Base-by-base conservation (phyloP, 2,888 invertebrate genomes). In the Synanthedon andrenaeformis region DNA sequence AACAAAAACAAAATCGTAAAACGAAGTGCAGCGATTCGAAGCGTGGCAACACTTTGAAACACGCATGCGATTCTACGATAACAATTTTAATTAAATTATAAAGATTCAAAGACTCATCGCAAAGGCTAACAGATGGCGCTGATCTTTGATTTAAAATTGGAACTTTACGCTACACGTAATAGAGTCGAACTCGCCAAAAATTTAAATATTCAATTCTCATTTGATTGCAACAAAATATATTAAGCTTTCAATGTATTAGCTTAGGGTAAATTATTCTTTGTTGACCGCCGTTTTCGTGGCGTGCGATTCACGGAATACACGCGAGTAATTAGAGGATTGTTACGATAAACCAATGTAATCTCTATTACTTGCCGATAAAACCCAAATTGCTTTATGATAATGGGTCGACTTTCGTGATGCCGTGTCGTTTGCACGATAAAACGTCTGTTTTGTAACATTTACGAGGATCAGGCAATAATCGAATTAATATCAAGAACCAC, bases 401-500 rank as follows among this genome's bases (percentile, higher is more conserved):
- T 69, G 63, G 66, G 56, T 54, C 53, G 52, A 56, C 62, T 76
- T 62, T 70, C 84, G 82, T 85, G 84, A 62, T 63, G 65, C 59
- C 57, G 54, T 60, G 73, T 71, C 76, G 81, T 84, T 83, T 74
- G 69, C 72, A 67, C 70, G 70, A 69, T 67, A 74, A 74, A 76
- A 72, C 67, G 71, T 69, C 73, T 76, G 79, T 72, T 76, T 73
- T 74, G 79, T 80, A 80, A 79, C 71, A 72, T 82, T 84, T 83
- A 82, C 74, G 76, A 74, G 66, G 64, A 72, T 35, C 35, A 35
- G 35, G 78, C 74, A 72, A 79, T 85, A 82, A 83, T 82, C 84
- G 82, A 82, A 81, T 83, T 82, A 82, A 83, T 83, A 84, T 83
- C 72, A 80, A 74, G 71, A 74, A 82, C 81, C 83, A 71, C 76